phyloP scores from a whole-genome alignment of 2,797 vertebrate genomes.

The Streptopelia turtur region DNA sequence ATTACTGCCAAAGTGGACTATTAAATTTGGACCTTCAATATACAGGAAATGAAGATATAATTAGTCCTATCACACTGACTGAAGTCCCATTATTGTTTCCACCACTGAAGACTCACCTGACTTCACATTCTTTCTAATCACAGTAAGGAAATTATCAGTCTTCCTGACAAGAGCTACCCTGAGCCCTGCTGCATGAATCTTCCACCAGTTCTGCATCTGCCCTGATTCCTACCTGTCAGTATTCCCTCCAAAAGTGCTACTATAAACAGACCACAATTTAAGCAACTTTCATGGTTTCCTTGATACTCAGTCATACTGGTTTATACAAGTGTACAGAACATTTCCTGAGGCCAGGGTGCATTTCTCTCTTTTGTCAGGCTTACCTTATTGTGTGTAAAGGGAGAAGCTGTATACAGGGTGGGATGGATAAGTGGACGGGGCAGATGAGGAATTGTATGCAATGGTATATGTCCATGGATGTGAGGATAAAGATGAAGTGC shows the following conservation, averaged over 20 bases:
- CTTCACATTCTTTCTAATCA: neutral
- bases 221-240: neutral
- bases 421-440: constrained; percentile 93
- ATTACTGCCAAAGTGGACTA: neutral
- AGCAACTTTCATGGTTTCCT: neutral
- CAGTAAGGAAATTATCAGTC: neutral
- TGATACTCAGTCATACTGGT: neutral
- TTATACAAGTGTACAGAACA: neutral
- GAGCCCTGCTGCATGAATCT: neutral
- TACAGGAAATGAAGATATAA: neutral
- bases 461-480: constrained; percentile 95
- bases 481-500: constrained; percentile 97
- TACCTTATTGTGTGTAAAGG: constrained; percentile 96
- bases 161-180: neutral
- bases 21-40: neutral
- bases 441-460: constrained; percentile 92
- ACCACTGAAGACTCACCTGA: neutral
- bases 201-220: neutral
- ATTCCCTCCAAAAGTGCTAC: neutral
- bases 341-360: neutral
- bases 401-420: constrained; percentile 91
- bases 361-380: constrained; percentile 4
- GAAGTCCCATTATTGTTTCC: neutral
- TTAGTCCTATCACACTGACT: neutral
- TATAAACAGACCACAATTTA: neutral